Evolutionary conservation across 2,888 invertebrate species (phyloP).

Genomic region (Leuctra nigra): DNA sequence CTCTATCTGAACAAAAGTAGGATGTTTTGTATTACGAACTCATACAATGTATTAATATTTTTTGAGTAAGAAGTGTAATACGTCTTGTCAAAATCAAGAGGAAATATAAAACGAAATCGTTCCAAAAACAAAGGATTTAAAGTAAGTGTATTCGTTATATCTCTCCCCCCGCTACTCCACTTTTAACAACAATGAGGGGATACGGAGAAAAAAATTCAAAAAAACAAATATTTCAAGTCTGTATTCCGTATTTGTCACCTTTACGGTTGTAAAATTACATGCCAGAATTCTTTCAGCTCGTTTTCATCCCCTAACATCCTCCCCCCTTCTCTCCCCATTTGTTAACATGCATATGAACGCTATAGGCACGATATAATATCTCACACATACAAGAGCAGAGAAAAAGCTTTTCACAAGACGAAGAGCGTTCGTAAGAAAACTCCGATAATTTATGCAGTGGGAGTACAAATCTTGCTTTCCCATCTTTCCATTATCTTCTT

Average conservation of each 20-base stretch:
- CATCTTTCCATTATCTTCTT: conserved; percentile 19
- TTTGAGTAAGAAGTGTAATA: neutral
- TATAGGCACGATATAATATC: conserved; percentile 4
- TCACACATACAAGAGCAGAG: neutral
- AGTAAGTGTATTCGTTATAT: no score
- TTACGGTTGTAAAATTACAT: conserved; percentile 14
- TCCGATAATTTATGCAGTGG: conserved; percentile 25
- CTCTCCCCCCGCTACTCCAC: neutral
- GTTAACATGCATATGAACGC: conserved; percentile 12
- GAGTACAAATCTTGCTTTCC: conserved; percentile 4
- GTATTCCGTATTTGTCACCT: conserved; percentile 13
- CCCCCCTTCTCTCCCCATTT: conserved; percentile 12
- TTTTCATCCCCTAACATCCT: neutral
- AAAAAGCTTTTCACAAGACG: conserved; percentile 19
- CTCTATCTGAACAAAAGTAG: no score
- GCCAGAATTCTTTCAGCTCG: conserved; percentile 11
- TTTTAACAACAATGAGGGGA: conserved; percentile 1
- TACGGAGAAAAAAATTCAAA: conserved; percentile 1
- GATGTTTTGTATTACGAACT: no score
- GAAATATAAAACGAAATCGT: neutral
- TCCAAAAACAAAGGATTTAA: no score
- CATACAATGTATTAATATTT: neutral
- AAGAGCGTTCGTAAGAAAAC: conserved; percentile 14
- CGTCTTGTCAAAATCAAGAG: neutral
- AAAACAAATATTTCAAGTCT: conserved; percentile 9